Evolutionary conservation across 53 echinoderm and acorn worm species (phyloP).

Genomic region (Antedon mediterranea): DNA sequence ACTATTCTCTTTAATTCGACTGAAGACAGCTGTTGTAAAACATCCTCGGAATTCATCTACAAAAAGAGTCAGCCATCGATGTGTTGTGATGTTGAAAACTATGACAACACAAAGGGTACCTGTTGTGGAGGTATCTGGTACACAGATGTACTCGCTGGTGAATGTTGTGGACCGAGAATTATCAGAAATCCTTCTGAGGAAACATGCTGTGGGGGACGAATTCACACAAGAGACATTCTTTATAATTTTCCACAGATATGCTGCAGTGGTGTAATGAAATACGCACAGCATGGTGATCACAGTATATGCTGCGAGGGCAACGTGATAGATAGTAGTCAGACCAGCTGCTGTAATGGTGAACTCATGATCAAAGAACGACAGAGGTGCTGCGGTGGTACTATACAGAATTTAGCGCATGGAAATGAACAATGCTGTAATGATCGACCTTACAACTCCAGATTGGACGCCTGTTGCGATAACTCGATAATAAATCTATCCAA

Average conservation of each 20-base stretch:
- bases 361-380: conserved; percentile 21
- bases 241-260: background rate
- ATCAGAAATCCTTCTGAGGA: conserved; percentile 20
- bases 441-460: conserved; percentile 4
- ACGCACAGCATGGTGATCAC: background rate
- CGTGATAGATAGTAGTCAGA: background rate
- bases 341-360: conserved; percentile 30
- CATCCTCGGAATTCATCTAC: conserved; percentile 27
- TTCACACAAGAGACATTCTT: no score
- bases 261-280: background rate
- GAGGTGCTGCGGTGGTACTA: conserved; percentile 22
- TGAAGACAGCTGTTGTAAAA: background rate
- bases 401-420: conserved; percentile 9
- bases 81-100: conserved; percentile 25
- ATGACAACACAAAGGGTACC: conserved; percentile 21
- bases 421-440: conserved; percentile 9
- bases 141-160: conserved; percentile 15
- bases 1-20: conserved; percentile 6
- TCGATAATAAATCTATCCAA: background rate
- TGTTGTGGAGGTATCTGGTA: conserved; percentile 57
- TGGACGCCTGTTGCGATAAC: background rate
- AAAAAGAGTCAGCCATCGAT: conserved; percentile 16
- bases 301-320: conserved; percentile 19
- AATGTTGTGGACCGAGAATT: conserved; percentile 42
- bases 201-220: conserved; percentile 44